Conservation (phyloP, 1,140 invertebrate species). For the Mycetomoellerius zeteki region DNA sequence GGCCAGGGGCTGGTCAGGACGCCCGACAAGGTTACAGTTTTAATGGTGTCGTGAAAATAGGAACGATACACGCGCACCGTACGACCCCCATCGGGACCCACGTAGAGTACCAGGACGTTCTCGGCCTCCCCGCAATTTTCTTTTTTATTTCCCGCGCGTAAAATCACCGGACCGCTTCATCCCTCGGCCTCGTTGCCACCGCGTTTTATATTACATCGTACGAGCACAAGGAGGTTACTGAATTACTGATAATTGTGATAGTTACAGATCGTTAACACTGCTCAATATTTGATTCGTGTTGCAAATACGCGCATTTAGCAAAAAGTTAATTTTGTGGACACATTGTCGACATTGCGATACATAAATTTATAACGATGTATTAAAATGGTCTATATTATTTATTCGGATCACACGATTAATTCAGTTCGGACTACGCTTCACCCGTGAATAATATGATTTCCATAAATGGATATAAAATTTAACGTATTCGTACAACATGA, state of each 20-base stretch:
- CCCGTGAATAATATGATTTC: constrained; percentile 39
- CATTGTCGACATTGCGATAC: constrained; percentile 44
- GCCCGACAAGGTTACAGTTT: constrained; percentile 78
- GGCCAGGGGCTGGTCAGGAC: constrained; percentile 63
- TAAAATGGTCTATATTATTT: constrained; percentile 55
- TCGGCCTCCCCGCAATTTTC: constrained; percentile 56
- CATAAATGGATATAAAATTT: constrained; percentile 56
- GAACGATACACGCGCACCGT: constrained; percentile 61
- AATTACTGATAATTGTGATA: constrained; percentile 31
- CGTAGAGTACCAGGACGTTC: constrained; percentile 40
- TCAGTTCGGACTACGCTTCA: constrained; percentile 31
- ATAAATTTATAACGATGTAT: constrained; percentile 54
- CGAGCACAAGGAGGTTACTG: background rate
- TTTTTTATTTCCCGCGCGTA: constrained; percentile 72
- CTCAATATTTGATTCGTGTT: constrained; percentile 50
- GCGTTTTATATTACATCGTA: background rate
- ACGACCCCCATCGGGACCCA: constrained; percentile 32
- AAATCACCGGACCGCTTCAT: constrained; percentile 54
- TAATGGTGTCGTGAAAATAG: constrained; percentile 82
- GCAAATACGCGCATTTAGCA: constrained; percentile 34
- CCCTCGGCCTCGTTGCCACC: background rate
- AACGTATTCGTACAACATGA: constrained; percentile 5
- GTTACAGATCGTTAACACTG: constrained; percentile 30
- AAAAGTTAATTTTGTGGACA: constrained; percentile 50
- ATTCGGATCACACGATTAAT: constrained; percentile 50